phyloP scores from a whole-genome alignment of 1,140 invertebrate genomes.

The Brachionus rotundiformis region DNA sequence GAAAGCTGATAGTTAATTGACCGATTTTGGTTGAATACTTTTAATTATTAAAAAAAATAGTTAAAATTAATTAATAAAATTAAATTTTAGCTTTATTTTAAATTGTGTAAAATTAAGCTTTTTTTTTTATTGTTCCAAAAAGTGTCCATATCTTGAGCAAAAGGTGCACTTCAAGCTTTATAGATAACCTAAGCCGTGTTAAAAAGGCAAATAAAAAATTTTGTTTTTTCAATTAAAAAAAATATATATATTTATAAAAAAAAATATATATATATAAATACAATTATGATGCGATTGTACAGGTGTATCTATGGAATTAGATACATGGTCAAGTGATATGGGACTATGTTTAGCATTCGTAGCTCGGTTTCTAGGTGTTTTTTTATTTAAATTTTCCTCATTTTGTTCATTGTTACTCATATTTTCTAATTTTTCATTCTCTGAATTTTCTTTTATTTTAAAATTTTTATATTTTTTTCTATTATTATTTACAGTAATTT shows the following conservation, averaged over 20 bases:
- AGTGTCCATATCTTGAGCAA: no score
- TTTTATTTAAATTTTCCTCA: not conserved
- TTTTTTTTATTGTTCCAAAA: no score
- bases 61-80: no score
- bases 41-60: no score
- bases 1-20: slow-evolving; percentile 64
- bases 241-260: no score
- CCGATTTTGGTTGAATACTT: slow-evolving; percentile 57
- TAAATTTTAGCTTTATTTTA: not conserved
- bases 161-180: not conserved
- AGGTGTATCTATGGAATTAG: slow-evolving; percentile 1
- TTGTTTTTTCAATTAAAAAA: not conserved
- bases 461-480: not conserved
- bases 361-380: not conserved
- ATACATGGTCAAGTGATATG: not conserved
- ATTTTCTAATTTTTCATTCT: not conserved
- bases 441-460: not conserved
- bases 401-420: not conserved
- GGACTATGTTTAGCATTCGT: not conserved
- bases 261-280: slow-evolving; percentile 3
- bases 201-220: no score
- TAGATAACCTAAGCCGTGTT: not conserved
- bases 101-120: not conserved
- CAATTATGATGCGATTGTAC: not conserved
- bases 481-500: not conserved